Evolutionary conservation across 2,888 invertebrate genomes (phyloP), one percentile per base, ranked within the genome.

Genomic region (Liodrosophila aerea): DNA sequence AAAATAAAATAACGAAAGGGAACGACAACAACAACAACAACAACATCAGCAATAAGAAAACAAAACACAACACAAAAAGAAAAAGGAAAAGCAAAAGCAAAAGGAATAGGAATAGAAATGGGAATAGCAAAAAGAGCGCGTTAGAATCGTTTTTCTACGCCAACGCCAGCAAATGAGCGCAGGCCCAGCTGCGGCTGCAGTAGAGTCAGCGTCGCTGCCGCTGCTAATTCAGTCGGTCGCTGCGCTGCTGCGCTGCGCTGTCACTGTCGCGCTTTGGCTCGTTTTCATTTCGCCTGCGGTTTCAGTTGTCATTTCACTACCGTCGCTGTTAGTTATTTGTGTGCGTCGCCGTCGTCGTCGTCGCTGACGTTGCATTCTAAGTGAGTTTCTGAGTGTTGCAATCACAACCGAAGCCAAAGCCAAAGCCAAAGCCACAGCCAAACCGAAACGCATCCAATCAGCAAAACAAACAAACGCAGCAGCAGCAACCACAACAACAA

Each of bases 231-330:
- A n/a, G n/a, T n/a, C n/a, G n/a, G n/a, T n/a, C 47, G 56, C 16
- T 7, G 46, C 27, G 30, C 30, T 12, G 54, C 49, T 2, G 58
- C 22, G 22, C 22, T 22, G 22, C 34, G 34, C 46, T 30, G 61
- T 45, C 53, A 61, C 45, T 40, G 63, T 60, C 64, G 71, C 60
- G 71, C 60, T 50, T 67, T 61, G 73, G 82, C 80, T 83, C 84
- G 81, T 80, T 81, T 80, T 75, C 75, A 74, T 75, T 80, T 80
- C 66, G 81, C 73, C 80, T 77, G 76, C 73, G 73, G 77, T 82
- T 76, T 83, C 74, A 85, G 85, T 84, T 77, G 85, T 70, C 84
- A 83, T 84, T 84, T 83, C 73, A 83, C 84, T 81, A 73, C 76
- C 74, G 81, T 64, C 83, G 83, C 78, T 77, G 83, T 77, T 81